phyloP scores from a whole-genome alignment of 2,113 vertebrate genomes.

The Arvicanthis niloticus region DNA sequence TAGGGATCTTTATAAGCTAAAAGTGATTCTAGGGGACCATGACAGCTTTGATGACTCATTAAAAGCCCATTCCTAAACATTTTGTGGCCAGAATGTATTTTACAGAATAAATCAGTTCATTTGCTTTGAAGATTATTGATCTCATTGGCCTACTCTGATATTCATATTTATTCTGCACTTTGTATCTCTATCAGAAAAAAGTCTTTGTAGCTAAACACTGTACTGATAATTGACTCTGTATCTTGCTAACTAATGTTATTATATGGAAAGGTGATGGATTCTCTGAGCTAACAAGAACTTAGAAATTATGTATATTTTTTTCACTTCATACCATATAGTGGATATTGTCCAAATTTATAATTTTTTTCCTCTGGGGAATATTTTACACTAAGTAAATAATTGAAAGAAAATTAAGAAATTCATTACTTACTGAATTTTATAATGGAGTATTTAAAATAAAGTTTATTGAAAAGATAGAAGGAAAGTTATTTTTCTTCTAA shows the following conservation, averaged over 20 bases:
- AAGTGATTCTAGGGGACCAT: background rate
- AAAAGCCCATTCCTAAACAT: background rate
- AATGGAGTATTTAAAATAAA: constrained; percentile 31
- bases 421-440: background rate
- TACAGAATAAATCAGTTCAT: background rate
- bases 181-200: background rate
- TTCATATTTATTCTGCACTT: constrained; percentile 25
- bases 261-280: constrained; percentile 5
- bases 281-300: background rate
- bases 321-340: background rate
- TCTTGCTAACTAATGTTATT: background rate
- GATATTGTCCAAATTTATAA: background rate
- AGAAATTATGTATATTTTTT: background rate
- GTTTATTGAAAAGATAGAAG: background rate
- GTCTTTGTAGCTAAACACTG: background rate
- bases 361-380: background rate
- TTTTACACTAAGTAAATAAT: constrained; percentile 3
- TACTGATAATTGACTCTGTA: background rate
- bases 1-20: background rate
- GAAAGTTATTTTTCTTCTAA: background rate
- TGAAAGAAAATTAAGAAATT: background rate
- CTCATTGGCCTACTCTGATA: background rate
- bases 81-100: background rate
- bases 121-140: background rate
- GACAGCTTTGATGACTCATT: background rate